Evolutionary conservation across 2,113 vertebrate genomes (phyloP), one percentile per base, ranked within the genome.

Genomic region (Furnarius figulus): DNA sequence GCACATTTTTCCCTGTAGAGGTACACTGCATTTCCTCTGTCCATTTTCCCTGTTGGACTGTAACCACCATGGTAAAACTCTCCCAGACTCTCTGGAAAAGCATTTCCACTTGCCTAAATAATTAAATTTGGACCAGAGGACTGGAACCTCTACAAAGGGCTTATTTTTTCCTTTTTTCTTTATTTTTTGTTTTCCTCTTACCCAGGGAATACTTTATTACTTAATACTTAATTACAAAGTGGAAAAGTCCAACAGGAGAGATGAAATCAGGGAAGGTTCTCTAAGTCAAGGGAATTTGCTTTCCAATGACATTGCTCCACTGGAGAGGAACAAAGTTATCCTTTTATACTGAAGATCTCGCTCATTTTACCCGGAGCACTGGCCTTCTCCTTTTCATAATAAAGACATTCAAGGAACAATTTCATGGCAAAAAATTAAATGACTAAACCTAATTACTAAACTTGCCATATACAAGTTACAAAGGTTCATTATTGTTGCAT

Each of bases 231-330:
- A 90, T 63, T 92, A 90, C 39, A 89, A 81, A 53, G 47, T 67
- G 91, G 94, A 95, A 96, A 93, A 92, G 76, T 87, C 89, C 76
- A 89, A 72, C 35, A 68, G 70, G 70, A 89, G 80, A 91, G 70
- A 95, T 92, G 49, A 95, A 95, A 74, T 95, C 93, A 95, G 68
- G 96, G 93, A 91, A 96, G 85, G 96, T 93, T 68, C 82, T 78
- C 89, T 86, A 80, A 79, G 65, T 89, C 94, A 95, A 75, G 70
- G 62, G 82, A 93, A 81, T 0, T 94, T 89, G 68, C 79, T 90
- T 91, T 74, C 4, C 7, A 87, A 47, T 39, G 71, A 6, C 24
- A 8, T 68, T 88, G 47, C 94, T 85, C 62, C 84, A 79, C 50
- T 94, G 71, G 46, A 91, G n/a, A 61, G 47, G 90, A 93, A 80